Evolutionary conservation across 2,113 vertebrate species (phyloP).

Genomic region (Sapayoa aenigma): DNA sequence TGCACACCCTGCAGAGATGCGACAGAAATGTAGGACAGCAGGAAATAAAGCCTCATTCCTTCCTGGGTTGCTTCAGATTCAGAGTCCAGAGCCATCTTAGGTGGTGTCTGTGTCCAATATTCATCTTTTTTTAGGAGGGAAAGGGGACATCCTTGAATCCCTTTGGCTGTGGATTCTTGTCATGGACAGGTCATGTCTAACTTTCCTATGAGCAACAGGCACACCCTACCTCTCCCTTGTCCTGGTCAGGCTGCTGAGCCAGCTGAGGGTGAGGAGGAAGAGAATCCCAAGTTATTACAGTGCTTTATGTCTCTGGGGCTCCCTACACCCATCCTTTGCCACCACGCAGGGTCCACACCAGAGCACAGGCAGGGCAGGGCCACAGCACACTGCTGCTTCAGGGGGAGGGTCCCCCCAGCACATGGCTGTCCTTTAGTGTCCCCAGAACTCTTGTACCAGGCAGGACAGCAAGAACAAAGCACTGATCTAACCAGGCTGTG

Average conservation of each 20-base stretch:
- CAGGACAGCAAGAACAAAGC: neutral
- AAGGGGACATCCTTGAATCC: accelerated
- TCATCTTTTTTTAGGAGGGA: neutral
- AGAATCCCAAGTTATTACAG: neutral
- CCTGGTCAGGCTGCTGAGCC: neutral
- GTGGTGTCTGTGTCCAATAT: neutral
- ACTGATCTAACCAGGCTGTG: neutral
- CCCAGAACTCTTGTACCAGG: neutral
- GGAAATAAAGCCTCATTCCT: neutral
- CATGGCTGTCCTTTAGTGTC: neutral
- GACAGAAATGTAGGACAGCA: neutral
- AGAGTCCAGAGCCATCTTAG: neutral
- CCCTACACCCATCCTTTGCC: neutral
- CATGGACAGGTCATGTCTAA: neutral
- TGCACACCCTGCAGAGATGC: neutral
- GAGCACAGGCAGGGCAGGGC: neutral
- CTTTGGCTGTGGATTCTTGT: neutral
- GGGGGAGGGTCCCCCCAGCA: neutral
- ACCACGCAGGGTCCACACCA: neutral
- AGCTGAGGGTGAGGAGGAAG: neutral
- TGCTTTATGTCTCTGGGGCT: neutral
- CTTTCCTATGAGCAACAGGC: neutral
- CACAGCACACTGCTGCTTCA: accelerated
- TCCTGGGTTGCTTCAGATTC: neutral
- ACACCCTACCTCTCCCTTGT: neutral